Percentiles rank a stretch among this genome's conserved stretches.
phyloP scores from a whole-genome alignment of 2,113 vertebrate species.

The Neogale vison region DNA sequence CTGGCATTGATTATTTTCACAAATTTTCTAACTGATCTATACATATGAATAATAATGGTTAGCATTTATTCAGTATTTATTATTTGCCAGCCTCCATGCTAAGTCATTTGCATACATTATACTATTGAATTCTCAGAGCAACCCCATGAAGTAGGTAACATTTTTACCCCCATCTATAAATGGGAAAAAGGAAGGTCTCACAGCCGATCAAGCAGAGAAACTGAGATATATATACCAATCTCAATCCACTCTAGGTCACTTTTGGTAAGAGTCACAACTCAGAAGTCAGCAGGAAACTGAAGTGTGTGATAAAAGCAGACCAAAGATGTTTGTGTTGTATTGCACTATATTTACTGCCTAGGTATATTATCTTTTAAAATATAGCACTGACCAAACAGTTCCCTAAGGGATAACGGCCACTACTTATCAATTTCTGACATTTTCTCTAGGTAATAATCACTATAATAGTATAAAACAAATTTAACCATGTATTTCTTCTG shows the following conservation, averaged over 20 bases:
- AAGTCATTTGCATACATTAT: background rate
- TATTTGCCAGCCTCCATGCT: background rate
- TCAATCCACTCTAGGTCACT: background rate
- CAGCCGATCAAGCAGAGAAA: background rate
- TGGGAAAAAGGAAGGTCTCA: background rate
- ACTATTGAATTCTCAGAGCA: background rate
- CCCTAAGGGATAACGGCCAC: background rate
- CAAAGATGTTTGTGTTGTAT: background rate
- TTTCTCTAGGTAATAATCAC: background rate
- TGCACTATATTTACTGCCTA: background rate
- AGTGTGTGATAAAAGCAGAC: background rate
- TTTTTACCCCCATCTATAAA: background rate
- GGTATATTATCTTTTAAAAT: background rate
- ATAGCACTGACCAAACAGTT: background rate
- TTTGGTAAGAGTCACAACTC: background rate
- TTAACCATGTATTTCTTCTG: background rate
- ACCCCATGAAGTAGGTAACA: background rate
- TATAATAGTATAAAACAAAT: background rate
- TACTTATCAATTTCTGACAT: background rate
- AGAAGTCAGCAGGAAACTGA: background rate
- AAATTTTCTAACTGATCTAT: background rate
- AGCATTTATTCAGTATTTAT: background rate
- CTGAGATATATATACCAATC: background rate
- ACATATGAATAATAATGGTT: background rate
- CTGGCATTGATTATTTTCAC: background rate